Base-by-base conservation (phyloP, 2,113 vertebrate species). In the Burhinus bistriatus region DNA sequence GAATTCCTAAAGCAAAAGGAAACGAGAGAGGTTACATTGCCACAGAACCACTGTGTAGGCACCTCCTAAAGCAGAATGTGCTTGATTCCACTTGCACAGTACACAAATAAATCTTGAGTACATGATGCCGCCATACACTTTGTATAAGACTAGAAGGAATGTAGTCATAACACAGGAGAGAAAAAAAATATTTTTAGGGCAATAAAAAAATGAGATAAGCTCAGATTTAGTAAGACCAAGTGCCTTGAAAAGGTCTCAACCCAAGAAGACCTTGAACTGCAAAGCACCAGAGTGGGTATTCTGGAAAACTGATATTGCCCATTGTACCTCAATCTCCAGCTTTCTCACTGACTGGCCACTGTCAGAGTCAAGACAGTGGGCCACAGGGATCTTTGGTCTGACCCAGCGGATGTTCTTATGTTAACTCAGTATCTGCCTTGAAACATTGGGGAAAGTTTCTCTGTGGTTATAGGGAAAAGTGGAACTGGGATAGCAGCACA, bases 1-100 rank as follows among this genome's bases (percentile, higher is more conserved):
- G 93, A 99, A 99, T 91, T 99, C 99, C 99, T 99, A 57, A 26
- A 85, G 65, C 36, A 69, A 71, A 76, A 77, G n/a, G 12, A 64
- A 62, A 70, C 2, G 0, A 36, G 51, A 66, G 65, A 88, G 32
- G 49, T 51, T 62, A 89, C 26, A 14, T 2, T 19, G 1, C 17
- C 36, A 75, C n/a, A 62, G n/a, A 77, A 55, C 3, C 72, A 32
- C 34, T 19, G 5, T 2, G 14, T 3, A 42, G 36, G 34, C 34
- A 76, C 4, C 38, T 70, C 32, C 32, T 47, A 44, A 26, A 58
- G 38, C 47, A 80, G 51, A 52, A 64, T 13, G 21, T 42, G 55
- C 15, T 87, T n/a, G 47, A 26, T 59, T 80, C 54, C 38, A 40
- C 36, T 70, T 45, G 26, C 57, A 47, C 18, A 40, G 71, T 8